These are phyloP conservation scores for Drosophila malerkotliana DNA, from an alignment of 1,140 invertebrate species.

Conservation along the genomic window DNA sequence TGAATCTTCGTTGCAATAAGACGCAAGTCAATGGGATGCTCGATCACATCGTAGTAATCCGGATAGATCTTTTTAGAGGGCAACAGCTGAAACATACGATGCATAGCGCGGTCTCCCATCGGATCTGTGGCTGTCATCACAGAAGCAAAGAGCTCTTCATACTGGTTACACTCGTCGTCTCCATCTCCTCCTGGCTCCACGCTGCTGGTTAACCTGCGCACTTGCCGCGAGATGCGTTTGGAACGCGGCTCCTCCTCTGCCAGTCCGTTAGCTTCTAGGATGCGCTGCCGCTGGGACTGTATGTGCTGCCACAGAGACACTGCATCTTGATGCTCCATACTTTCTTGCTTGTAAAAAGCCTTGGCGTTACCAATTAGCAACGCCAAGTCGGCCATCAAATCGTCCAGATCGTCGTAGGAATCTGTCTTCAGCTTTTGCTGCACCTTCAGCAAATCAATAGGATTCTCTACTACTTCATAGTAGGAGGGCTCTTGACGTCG, in stretches of 20 bases:
- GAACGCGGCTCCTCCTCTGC: constrained; percentile 74
- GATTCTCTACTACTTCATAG: constrained; percentile 95
- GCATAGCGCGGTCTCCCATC: constrained; percentile 91
- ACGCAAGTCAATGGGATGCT: constrained; percentile 97
- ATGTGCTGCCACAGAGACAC: constrained; percentile 95
- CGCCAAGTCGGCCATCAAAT: constrained; percentile 94
- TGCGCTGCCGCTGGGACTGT: constrained; percentile 85
- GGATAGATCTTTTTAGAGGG: constrained; percentile 97
- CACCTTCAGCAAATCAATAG: constrained; percentile 95
- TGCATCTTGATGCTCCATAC: constrained; percentile 96
- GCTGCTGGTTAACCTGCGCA: constrained; percentile 73
- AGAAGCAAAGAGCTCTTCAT: constrained; percentile 92
- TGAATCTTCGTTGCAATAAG: constrained; percentile 97
- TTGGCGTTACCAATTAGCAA: constrained; percentile 96
- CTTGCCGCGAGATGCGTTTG: constrained; percentile 65
- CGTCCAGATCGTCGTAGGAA: constrained; percentile 95
- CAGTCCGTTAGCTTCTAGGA: constrained; percentile 83
- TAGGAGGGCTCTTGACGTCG: constrained; percentile 94
- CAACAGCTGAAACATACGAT: constrained; percentile 94
- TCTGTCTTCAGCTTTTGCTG: constrained; percentile 98
- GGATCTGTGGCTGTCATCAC: constrained; percentile 92
- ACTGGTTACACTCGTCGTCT: constrained; percentile 88
- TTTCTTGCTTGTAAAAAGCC: constrained; percentile 95
- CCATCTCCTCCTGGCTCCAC: constrained; percentile 85
- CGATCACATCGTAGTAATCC: constrained; percentile 98